A percentile compares a stretch with the other conserved stretches of the same genome.
Evolutionary conservation across 2,888 invertebrate species (phyloP).

Genomic region (Napeogenes inachia): DNA sequence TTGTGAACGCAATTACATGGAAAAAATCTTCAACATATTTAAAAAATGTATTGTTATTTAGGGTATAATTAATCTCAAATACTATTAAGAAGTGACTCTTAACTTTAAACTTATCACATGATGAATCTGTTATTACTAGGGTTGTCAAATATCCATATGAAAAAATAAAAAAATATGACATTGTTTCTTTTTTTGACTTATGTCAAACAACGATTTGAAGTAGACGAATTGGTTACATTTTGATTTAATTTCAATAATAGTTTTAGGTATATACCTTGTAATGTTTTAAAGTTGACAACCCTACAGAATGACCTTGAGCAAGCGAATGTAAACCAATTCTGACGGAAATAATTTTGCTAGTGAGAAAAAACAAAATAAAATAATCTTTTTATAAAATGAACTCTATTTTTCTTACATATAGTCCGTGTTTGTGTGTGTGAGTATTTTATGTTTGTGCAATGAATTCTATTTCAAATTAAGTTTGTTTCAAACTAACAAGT

Average conservation of each 20-base stretch:
- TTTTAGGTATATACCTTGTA: neutral
- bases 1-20: neutral
- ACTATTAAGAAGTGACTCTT: too few species aligned
- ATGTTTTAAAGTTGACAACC: neutral
- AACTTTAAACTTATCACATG: neutral
- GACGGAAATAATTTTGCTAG: neutral
- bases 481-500: too few species aligned
- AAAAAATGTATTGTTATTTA: too few species aligned
- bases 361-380: neutral
- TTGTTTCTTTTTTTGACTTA: too few species aligned
- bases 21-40: too few species aligned
- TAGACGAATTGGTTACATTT: neutral
- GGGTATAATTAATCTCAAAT: too few species aligned
- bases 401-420: neutral
- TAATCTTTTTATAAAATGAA: neutral
- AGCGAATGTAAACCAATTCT: constrained; percentile 1
- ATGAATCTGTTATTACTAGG: neutral
- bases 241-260: neutral
- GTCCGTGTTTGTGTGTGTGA: neutral
- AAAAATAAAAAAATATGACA: too few species aligned
- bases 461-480: too few species aligned
- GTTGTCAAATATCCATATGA: neutral
- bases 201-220: neutral
- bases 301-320: neutral
- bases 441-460: too few species aligned